phyloP scores from a whole-genome alignment of 2,888 invertebrate species.

The Hypsopygia costalis region DNA sequence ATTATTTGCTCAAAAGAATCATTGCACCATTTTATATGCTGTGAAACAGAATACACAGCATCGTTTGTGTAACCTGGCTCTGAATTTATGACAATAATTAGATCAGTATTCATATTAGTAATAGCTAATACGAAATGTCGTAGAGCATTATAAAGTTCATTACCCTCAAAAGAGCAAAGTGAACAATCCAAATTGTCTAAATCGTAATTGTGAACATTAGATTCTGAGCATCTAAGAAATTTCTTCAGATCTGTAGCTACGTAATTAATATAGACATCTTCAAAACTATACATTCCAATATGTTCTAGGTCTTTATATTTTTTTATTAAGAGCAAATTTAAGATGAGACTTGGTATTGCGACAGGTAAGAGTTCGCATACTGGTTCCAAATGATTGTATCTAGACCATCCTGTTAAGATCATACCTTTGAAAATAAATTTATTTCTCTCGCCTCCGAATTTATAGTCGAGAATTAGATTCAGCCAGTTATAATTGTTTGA shows the following conservation, averaged over 20 bases:
- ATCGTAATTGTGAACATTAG: slow-evolving; percentile 15
- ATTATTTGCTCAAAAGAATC: slow-evolving; percentile 21
- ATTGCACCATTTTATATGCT: slow-evolving; percentile 21
- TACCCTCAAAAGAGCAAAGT: slow-evolving; percentile 35
- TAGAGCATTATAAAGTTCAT: slow-evolving; percentile 23
- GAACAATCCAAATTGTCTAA: slow-evolving; percentile 17
- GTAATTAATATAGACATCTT: slow-evolving; percentile 27
- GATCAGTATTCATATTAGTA: not conserved
- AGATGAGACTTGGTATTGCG: slow-evolving; percentile 81
- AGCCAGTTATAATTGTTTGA: slow-evolving; percentile 88
- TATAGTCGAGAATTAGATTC: slow-evolving; percentile 74
- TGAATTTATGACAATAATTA: not conserved
- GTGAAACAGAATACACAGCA: slow-evolving; percentile 22
- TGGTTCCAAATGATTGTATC: slow-evolving; percentile 84
- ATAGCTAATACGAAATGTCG: slow-evolving; percentile 15
- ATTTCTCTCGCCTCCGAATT: slow-evolving; percentile 42
- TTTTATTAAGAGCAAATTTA: slow-evolving; percentile 75
- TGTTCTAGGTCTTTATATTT: slow-evolving; percentile 33
- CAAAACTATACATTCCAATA: slow-evolving; percentile 2
- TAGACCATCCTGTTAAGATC: slow-evolving; percentile 86
- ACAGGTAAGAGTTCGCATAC: slow-evolving; percentile 83
- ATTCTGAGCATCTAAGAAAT: slow-evolving; percentile 24
- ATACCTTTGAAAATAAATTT: slow-evolving; percentile 79
- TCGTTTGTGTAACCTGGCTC: not conserved
- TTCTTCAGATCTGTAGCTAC: slow-evolving; percentile 25